Conservation (phyloP, 2,888 invertebrate species). For the Meloe dianella region DNA sequence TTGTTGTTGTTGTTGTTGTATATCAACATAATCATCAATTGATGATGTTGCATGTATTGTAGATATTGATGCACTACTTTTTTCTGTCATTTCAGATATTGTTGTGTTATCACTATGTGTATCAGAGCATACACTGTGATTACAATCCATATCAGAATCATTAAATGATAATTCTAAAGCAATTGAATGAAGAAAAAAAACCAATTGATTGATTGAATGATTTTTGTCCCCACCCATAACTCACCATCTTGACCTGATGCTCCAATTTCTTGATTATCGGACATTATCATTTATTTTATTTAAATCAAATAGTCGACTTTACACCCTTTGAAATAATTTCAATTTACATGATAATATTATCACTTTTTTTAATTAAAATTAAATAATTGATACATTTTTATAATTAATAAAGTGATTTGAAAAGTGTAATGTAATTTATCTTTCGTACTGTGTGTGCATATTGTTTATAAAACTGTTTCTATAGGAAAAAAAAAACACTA, state of each 20-base stretch:
- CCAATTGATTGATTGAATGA: neutral
- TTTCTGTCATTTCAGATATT: constrained; percentile 55
- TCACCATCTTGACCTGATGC: neutral
- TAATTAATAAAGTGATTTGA: neutral
- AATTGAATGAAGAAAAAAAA: neutral
- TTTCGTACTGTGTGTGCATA: neutral
- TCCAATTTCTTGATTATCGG: constrained; percentile 3
- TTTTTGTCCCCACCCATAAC: neutral
- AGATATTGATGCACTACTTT: constrained; percentile 51
- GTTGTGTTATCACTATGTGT: constrained; percentile 58
- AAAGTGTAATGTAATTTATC: neutral
- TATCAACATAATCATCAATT: constrained; percentile 26
- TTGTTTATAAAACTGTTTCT: neutral
- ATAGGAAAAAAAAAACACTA: neutral
- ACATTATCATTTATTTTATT: neutral
- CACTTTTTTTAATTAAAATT: neutral
- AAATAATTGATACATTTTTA: no score
- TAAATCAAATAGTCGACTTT: neutral
- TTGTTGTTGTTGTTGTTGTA: neutral
- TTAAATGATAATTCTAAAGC: constrained; percentile 31
- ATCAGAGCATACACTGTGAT: constrained; percentile 57
- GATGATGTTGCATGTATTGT: constrained; percentile 49
- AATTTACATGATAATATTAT: neutral
- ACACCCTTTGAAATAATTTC: neutral
- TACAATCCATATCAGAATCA: constrained; percentile 57